Evolutionary conservation across 1,140 invertebrate species (phyloP), one percentile per base, ranked within the genome.

Genomic region (Macrosteles quadrilineatus): DNA sequence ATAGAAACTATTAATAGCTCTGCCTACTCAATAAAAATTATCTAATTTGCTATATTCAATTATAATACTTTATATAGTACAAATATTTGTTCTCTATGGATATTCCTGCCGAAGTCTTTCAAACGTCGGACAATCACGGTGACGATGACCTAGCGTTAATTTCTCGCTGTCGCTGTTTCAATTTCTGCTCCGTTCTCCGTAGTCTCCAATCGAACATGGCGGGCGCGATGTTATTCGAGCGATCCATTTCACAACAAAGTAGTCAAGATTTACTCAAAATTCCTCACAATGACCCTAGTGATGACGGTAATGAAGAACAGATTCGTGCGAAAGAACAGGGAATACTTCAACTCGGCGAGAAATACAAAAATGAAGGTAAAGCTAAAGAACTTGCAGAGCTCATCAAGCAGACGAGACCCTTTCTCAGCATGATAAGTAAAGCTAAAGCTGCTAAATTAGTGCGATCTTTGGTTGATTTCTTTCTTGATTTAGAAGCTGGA

Each of bases 381-480:
- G 95, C 94, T 69, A 93, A 95, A 81, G 95, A 97, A 81, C 83
- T 99, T 73, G 95, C 95, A 1, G 90, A 95, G 70, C 85, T 99
- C 47, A 98, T 99, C 74, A 94, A 95, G 83, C 89, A 91, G 66
- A 96, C 95, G 17, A 88, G 97, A 76, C 96, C 97, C 3, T 99
- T 99, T 80, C 85, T 99, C 11, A 90, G 90, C 73, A 84, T 92
- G 57, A 96, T 99, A 73, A 98, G 96, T 77, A 99, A 99, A 84
- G 98, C 98, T 25, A 99, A 99, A 83, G 98, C 98, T 69, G 97
- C 97, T 0, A 99, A 99, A 83, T 83, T 99, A 69, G 97, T 99
- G 0, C 87, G 97, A 71, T 93, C 94, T 12, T 83, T 99, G 59
- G 97, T 99, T 6, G 98, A 99, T 81, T 91, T 97, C 83, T 99